A percentile compares a stretch with the other conserved stretches of the same genome.
Conservation (phyloP, 2,797 vertebrate species). For the Artibeus jamaicensis region DNA sequence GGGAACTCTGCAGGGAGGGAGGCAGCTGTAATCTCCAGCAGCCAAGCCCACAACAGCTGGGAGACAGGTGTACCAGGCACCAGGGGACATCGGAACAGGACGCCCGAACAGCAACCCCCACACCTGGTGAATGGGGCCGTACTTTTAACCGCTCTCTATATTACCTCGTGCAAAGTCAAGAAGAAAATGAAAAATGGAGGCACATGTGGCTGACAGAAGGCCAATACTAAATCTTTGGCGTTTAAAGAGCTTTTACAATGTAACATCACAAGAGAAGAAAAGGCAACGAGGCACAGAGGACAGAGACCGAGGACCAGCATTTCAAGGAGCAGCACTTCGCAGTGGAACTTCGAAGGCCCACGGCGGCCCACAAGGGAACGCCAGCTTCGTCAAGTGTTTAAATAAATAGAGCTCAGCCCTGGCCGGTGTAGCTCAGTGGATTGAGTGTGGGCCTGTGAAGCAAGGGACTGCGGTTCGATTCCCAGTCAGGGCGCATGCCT, state of each 20-base stretch:
- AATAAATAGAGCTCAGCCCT: conserved; percentile 12
- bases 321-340: neutral
- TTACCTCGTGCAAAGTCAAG: neutral
- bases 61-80: neutral
- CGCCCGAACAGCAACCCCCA: neutral
- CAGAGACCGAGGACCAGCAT: neutral
- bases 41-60: neutral
- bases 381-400: neutral
- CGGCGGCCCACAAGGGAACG: neutral
- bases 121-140: neutral
- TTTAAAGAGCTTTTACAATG: conserved; percentile 15
- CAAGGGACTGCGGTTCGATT: too few relatives aligned
- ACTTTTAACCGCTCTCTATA: neutral
- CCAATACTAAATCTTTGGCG: neutral
- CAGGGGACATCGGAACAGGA: neutral
- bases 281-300: neutral
- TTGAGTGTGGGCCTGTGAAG: too few relatives aligned
- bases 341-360: neutral
- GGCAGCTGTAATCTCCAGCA: neutral
- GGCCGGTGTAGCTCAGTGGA: too few relatives aligned
- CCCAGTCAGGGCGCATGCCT: too few relatives aligned
- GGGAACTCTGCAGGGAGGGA: neutral
- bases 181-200: neutral
- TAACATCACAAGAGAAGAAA: neutral
- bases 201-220: neutral